Percentiles rank a stretch among this genome's conserved stretches.
Evolutionary conservation across 2,113 vertebrate genomes (phyloP).

Genomic region (Heterochromis multidens): DNA sequence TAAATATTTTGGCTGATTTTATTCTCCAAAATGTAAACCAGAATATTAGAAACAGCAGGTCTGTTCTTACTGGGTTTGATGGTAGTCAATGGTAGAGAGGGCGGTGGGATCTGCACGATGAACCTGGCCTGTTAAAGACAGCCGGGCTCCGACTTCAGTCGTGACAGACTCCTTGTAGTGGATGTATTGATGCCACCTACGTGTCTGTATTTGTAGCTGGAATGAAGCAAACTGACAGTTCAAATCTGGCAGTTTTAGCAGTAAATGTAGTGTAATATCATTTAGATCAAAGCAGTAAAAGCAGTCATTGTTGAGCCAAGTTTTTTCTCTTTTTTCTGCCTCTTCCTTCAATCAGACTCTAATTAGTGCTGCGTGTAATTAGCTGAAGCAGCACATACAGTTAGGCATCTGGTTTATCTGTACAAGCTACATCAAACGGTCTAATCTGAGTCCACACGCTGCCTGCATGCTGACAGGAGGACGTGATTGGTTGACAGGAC

Average conservation of each 20-base stretch:
- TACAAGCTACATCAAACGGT: neutral
- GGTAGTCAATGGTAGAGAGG: constrained; percentile 77
- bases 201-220: too few species aligned
- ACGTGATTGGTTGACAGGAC: neutral
- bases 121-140: constrained; percentile 90
- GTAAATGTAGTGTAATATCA: neutral
- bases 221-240: accelerated
- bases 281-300: neutral
- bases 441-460: neutral
- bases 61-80: constrained; percentile 78
- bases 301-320: neutral
- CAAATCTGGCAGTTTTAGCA: neutral
- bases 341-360: neutral
- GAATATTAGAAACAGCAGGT: neutral
- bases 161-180: neutral
- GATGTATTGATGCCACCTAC: too few species aligned
- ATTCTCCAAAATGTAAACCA: too few species aligned
- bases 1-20: neutral
- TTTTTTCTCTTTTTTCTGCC: neutral
- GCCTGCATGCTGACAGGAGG: neutral
- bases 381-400: neutral
- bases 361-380: neutral
- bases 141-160: constrained; percentile 81
- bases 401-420: neutral
- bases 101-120: constrained; percentile 89